Conservation (phyloP, 2,113 vertebrate genomes). For the Dryoscopus gambensis region DNA sequence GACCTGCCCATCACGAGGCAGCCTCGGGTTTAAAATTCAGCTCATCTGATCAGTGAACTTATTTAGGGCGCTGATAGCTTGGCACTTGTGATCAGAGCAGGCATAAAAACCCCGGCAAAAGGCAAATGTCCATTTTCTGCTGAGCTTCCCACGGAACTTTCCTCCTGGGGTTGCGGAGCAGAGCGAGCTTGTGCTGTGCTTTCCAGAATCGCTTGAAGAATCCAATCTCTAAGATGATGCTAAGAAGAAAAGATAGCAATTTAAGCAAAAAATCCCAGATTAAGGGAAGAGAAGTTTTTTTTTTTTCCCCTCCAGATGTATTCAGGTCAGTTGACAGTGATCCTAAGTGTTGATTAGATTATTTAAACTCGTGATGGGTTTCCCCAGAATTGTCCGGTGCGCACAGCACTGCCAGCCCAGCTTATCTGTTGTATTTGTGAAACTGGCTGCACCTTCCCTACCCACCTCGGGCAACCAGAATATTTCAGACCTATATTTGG, state of each 20-base stretch:
- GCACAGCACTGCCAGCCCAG: neutral
- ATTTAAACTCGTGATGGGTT: neutral
- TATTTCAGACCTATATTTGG: neutral
- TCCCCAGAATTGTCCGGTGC: neutral
- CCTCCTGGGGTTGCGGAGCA: neutral
- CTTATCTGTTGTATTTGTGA: fast-evolving
- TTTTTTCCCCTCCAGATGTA: neutral
- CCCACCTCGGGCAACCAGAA: neutral
- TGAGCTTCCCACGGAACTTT: neutral
- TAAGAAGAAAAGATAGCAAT: neutral
- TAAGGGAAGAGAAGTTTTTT: neutral
- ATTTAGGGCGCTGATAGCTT: neutral
- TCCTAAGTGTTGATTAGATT: neutral
- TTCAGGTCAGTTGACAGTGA: neutral
- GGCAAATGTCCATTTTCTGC: neutral
- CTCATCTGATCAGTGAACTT: neutral
- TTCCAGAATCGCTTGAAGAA: neutral
- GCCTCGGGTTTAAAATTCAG: neutral
- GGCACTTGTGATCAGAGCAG: neutral
- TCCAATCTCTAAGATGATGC: neutral
- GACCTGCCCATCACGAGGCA: neutral
- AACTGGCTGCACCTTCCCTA: neutral
- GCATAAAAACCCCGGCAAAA: neutral
- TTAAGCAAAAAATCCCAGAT: neutral
- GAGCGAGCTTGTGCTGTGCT: fast-evolving